Percentiles rank a stretch among this genome's conserved stretches.
phyloP scores from a whole-genome alignment of 2,888 invertebrate species.

The Caenorhabditis becei region DNA sequence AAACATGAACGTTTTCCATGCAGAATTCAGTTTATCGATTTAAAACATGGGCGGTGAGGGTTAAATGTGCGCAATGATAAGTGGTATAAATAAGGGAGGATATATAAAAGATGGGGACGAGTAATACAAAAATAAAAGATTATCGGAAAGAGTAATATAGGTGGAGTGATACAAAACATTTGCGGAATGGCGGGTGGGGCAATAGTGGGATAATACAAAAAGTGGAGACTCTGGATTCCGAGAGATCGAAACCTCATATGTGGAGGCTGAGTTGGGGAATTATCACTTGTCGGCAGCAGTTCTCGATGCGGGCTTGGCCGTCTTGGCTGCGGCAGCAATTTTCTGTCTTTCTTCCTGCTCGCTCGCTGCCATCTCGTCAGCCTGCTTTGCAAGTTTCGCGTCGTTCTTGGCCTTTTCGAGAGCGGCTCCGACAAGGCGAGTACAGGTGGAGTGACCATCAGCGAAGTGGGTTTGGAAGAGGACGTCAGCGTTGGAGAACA shows the following conservation, averaged over 20 bases:
- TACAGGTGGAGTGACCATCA: conserved; percentile 86
- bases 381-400: conserved; percentile 20
- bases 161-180: too few species aligned
- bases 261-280: too few species aligned
- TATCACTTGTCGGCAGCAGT: too few species aligned
- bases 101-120: neutral
- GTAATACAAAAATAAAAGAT: too few species aligned
- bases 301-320: neutral
- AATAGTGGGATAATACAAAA: too few species aligned
- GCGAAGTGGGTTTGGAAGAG: conserved; percentile 94
- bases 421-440: conserved; percentile 26
- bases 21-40: neutral
- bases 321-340: neutral
- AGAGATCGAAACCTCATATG: too few species aligned
- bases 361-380: conserved; percentile 15
- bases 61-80: neutral
- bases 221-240: too few species aligned
- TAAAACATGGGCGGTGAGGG: neutral
- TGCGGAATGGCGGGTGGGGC: too few species aligned
- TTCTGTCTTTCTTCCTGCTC: too few species aligned
- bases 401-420: conserved; percentile 15
- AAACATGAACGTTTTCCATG: neutral
- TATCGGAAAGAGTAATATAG: too few species aligned
- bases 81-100: neutral
- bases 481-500: conserved; percentile 99